Percentiles rank a stretch among this genome's conserved stretches.
Conservation (phyloP, 2,113 vertebrate species). For the Poeciliopsis turrubarensis region DNA sequence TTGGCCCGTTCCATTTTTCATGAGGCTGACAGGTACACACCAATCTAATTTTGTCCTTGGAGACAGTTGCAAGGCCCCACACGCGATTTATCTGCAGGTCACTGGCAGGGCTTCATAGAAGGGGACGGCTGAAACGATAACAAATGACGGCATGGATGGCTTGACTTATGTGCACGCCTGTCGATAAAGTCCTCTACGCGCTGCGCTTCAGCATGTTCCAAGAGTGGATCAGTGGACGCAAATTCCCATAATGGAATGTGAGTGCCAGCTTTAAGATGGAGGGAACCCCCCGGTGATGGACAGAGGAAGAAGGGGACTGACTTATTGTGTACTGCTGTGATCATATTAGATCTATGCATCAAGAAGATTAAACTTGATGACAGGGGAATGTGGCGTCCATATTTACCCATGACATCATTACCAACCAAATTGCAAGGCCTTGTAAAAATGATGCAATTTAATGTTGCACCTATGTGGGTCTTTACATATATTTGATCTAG, state of each 20-base stretch:
- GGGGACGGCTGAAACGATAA: constrained; percentile 71
- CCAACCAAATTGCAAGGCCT: constrained; percentile 32
- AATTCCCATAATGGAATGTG: constrained; percentile 56
- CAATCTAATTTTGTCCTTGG: constrained; percentile 78
- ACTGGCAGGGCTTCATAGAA: constrained; percentile 52
- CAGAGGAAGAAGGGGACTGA: constrained; percentile 26
- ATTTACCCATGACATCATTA: constrained; percentile 43
- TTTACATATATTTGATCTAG: constrained; percentile 17
- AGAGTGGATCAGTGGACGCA: constrained; percentile 38
- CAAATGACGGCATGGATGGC: constrained; percentile 51
- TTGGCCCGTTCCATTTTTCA: constrained; percentile 70
- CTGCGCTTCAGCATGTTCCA: constrained; percentile 29
- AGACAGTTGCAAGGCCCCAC: constrained; percentile 61
- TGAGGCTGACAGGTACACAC: constrained; percentile 73
- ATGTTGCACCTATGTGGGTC: constrained; percentile 34
- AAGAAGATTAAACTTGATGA: constrained; percentile 52
- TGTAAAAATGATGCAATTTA: constrained; percentile 60
- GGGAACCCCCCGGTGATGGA: constrained; percentile 30
- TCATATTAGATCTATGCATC: constrained; percentile 52
- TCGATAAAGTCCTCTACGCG: constrained; percentile 59
- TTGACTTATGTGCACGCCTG: constrained; percentile 65
- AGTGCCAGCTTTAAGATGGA: constrained; percentile 29
- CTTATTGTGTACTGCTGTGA: constrained; percentile 42
- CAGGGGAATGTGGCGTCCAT: constrained; percentile 41
- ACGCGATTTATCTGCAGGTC: constrained; percentile 74